Evolutionary conservation across 2,888 invertebrate genomes (phyloP).

Genomic region (Psylliodes chrysocephalus): DNA sequence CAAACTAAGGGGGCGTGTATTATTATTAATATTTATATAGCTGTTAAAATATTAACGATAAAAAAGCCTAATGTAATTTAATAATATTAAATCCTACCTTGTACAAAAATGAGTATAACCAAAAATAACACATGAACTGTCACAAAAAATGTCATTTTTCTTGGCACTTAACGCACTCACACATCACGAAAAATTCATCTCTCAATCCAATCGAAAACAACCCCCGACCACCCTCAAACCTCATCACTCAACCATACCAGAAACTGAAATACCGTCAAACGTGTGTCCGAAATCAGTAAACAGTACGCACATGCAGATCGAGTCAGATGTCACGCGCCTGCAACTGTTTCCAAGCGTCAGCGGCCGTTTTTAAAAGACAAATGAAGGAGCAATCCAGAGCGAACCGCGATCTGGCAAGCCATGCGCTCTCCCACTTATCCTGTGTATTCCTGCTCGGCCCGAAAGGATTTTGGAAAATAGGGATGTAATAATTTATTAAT

Average conservation of each 20-base stretch:
- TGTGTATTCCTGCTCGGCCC: slow-evolving; percentile 19
- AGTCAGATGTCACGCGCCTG: background rate
- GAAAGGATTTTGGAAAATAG: slow-evolving; percentile 37
- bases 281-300: background rate
- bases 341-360: slow-evolving; percentile 1
- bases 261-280: slow-evolving; percentile 4
- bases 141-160: slow-evolving; percentile 27
- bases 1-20: too few species aligned
- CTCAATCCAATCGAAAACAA: background rate
- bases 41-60: too few species aligned
- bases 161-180: background rate
- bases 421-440: slow-evolving; percentile 13
- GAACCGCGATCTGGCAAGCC: slow-evolving; percentile 21
- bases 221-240: background rate
- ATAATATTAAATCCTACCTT: too few species aligned
- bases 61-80: too few species aligned
- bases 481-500: slow-evolving; percentile 37
- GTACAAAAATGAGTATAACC: slow-evolving; percentile 14
- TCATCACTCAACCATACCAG: slow-evolving; percentile 24
- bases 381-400: slow-evolving; percentile 32
- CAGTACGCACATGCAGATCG: background rate
- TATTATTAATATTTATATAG: too few species aligned
- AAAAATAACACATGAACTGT: slow-evolving; percentile 22
- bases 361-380: slow-evolving; percentile 26
- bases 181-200: slow-evolving; percentile 18